Evolutionary conservation across 2,113 vertebrate species (phyloP).

Genomic region (Vulpes vulpes): DNA sequence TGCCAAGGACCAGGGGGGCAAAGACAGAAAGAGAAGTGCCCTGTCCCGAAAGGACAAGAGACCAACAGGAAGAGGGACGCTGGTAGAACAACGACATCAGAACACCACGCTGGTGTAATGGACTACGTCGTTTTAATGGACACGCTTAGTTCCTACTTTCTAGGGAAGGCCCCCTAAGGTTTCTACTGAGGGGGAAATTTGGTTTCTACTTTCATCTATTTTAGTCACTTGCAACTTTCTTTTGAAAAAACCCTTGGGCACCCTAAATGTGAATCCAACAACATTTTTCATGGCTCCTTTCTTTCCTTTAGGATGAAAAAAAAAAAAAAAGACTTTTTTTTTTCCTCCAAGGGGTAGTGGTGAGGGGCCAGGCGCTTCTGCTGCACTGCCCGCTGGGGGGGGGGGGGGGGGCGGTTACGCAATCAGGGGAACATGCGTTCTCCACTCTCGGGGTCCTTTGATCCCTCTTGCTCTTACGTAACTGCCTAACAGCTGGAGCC

Average conservation of each 20-base stretch:
- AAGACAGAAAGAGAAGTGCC: not conserved
- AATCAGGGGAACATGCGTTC: constrained; percentile 31
- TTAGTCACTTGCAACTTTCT: constrained; percentile 24
- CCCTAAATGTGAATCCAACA: constrained; percentile 17
- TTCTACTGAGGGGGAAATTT: not conserved
- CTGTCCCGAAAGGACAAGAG: not conserved
- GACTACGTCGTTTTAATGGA: not conserved
- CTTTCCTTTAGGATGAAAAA: not conserved
- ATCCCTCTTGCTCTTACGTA: constrained; percentile 76
- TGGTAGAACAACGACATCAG: not conserved
- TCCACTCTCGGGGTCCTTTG: constrained; percentile 70
- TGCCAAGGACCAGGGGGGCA: not conserved
- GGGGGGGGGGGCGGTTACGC: constrained; percentile 3
- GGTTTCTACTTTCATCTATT: constrained; percentile 8
- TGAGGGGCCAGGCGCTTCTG: not conserved
- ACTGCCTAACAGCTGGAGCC: constrained; percentile 77
- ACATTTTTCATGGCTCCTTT: not conserved
- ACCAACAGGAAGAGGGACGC: not conserved
- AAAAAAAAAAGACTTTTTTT: not conserved
- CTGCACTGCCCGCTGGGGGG: not conserved
- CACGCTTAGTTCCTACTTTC: not conserved
- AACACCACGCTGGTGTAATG: not conserved
- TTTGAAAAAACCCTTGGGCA: constrained; percentile 32
- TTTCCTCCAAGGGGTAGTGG: not conserved
- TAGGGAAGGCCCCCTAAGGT: not conserved